phyloP scores from a whole-genome alignment of 2,113 vertebrate species.

The Nyctibius bracteatus region DNA sequence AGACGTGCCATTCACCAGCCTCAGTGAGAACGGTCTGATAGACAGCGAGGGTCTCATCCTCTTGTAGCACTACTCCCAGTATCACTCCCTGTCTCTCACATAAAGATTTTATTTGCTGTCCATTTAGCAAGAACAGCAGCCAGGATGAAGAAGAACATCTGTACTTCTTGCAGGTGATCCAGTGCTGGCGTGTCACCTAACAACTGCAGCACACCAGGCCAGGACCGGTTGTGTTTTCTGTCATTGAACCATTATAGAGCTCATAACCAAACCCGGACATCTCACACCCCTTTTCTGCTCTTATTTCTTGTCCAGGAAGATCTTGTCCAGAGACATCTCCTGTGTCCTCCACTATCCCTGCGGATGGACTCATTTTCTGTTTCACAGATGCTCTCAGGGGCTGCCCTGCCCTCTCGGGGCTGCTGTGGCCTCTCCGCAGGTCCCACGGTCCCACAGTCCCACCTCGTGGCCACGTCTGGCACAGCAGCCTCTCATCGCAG shows the following conservation, averaged over 20 bases:
- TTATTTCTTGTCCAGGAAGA: neutral
- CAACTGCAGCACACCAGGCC: too few species aligned
- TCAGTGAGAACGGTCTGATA: neutral
- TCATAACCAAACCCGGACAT: neutral
- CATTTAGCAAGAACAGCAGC: neutral
- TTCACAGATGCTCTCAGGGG: neutral
- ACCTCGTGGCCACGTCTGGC: rapidly evolving
- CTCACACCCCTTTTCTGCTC: neutral
- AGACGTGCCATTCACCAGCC: neutral
- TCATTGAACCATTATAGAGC: rapidly evolving
- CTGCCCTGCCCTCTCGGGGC: too few species aligned
- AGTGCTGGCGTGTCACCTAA: neutral
- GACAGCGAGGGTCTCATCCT: neutral
- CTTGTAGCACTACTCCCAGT: neutral
- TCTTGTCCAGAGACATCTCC: too few species aligned
- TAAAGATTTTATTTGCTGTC: neutral
- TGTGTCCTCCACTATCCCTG: too few species aligned
- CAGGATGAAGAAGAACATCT: too few species aligned
- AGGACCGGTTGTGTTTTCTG: neutral
- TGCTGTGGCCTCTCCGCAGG: too few species aligned
- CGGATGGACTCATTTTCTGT: neutral
- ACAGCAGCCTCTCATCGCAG: neutral
- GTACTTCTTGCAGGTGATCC: neutral
- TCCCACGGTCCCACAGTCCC: too few species aligned
- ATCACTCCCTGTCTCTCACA: neutral